Base-by-base conservation (phyloP, 1,140 invertebrate genomes). In the Drosophila athabasca region DNA sequence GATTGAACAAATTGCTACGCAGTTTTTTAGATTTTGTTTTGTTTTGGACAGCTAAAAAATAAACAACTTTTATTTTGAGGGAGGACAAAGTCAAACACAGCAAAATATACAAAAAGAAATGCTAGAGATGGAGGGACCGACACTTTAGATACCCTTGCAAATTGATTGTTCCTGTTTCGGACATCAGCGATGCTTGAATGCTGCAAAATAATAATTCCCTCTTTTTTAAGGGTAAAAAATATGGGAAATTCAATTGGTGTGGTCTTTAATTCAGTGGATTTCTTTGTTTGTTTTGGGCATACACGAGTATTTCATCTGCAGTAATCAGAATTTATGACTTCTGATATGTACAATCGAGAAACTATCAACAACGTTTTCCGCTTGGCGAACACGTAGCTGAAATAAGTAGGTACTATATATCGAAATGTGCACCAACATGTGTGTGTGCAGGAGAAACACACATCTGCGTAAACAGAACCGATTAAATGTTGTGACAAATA, bases 401-500 rank as follows among this genome's bases (percentile, higher is more conserved):
- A 55, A 58, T 58, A 44, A 31, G 22, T 17, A 22, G 0, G 3
- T 35, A 8, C 35, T 35, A 35, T 2, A 13, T 39, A 39, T 39
- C 35, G 11, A 4, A 11, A 35, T 35, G 35, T 4, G 5, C 0
- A 31, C 29, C 8, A 9, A 31, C 9, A 9, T 31, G 7, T 31
- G 29, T 31, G 29, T 39, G 4, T 39, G 35, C 50, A 45, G 45
- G 11, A 44, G 41, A 17, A 39, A 26, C 39, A 26, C 48, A 29
- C 67, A 70, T 19, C 67, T 70, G 67, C 45, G 51, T 58, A 70
- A 67, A 61, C 31, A 76, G 24, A 41, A 66, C 45, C 35, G 35
- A 13, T 39, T 39, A 39, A 39, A 58, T 51, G 41, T 43, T 60
- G 50, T 29, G 53, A 19, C 52, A 45, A 13, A 44, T 45, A 52